Conservation (phyloP, 2,888 invertebrate species). For the Odontocolon sp. region DNA sequence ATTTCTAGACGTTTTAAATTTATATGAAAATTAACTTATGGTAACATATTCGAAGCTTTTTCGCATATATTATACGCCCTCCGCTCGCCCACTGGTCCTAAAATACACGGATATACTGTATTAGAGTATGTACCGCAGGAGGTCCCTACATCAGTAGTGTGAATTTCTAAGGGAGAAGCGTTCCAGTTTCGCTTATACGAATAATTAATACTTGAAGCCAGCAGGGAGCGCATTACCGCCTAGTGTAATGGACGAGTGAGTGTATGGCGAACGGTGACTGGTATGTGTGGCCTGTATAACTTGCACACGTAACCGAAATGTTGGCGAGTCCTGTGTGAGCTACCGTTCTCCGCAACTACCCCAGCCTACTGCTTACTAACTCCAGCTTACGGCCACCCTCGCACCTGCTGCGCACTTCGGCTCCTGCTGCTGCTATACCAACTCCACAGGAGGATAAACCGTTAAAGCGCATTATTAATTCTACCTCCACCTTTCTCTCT, state of each 20-base stretch:
- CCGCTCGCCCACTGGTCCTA: neutral
- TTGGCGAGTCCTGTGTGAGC: conserved; percentile 21
- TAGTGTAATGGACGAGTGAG: conserved; percentile 36
- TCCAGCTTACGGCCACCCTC: conserved; percentile 40
- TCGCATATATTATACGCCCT: neutral
- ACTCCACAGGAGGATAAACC: conserved; percentile 57
- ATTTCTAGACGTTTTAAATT: too few relatives aligned
- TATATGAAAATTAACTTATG: too few relatives aligned
- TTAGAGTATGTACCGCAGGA: neutral
- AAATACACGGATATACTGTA: neutral
- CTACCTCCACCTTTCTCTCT: conserved; percentile 31
- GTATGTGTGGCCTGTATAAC: neutral
- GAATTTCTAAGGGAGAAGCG: conserved; percentile 31
- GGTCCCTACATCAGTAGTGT: neutral
- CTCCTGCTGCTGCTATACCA: conserved; percentile 24
- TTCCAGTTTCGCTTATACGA: conserved; percentile 20
- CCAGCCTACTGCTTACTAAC: conserved; percentile 24
- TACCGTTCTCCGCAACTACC: conserved; percentile 9
- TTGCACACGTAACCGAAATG: neutral
- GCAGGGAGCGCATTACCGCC: conserved; percentile 38
- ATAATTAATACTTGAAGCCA: conserved; percentile 53
- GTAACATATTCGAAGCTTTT: too few relatives aligned
- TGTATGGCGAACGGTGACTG: conserved; percentile 5
- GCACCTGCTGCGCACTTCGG: conserved; percentile 64
- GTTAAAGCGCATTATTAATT: conserved; percentile 66